Percentiles rank a stretch among this genome's conserved stretches.
Conservation (phyloP, 1,140 invertebrate species). For the Leptinotarsa undecemlineata region DNA sequence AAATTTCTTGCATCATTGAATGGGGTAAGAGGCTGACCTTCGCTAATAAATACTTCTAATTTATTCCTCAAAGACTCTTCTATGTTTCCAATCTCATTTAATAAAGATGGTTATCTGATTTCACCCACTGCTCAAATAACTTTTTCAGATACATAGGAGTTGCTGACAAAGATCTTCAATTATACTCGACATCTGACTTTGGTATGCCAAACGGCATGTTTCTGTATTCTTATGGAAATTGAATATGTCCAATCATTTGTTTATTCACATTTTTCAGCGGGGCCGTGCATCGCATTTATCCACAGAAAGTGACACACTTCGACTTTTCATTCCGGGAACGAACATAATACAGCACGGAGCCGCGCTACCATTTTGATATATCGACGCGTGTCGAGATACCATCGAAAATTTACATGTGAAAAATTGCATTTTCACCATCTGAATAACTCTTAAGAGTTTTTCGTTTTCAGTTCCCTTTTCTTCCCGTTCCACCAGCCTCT, state of each 20-base stretch:
- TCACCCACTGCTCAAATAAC: no score
- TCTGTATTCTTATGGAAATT: conserved; percentile 3
- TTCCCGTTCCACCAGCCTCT: not conserved
- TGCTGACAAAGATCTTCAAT: not conserved
- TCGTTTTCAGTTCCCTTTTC: not conserved
- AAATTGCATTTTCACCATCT: conserved; percentile 30
- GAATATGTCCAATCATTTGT: conserved; percentile 5
- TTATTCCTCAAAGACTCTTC: no score
- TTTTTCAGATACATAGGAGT: no score
- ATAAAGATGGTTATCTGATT: no score
- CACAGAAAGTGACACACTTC: not conserved
- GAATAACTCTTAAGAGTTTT: conserved; percentile 29
- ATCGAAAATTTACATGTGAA: conserved; percentile 31
- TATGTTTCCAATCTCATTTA: no score
- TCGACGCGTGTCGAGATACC: conserved; percentile 27
- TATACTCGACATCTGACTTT: not conserved
- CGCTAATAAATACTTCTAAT: no score
- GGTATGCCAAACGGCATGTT: not conserved
- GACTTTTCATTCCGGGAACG: conserved; percentile 18
- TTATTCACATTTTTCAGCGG: conserved; percentile 21
- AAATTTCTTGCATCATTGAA: no score
- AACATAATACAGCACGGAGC: conserved; percentile 20
- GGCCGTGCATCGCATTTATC: conserved; percentile 2
- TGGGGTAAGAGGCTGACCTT: no score
- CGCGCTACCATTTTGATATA: conserved; percentile 21